A percentile compares a stretch with the other conserved stretches of the same genome.
Evolutionary conservation across 2,797 vertebrate genomes (phyloP).

Genomic region (Urocyon cinereoargenteus): DNA sequence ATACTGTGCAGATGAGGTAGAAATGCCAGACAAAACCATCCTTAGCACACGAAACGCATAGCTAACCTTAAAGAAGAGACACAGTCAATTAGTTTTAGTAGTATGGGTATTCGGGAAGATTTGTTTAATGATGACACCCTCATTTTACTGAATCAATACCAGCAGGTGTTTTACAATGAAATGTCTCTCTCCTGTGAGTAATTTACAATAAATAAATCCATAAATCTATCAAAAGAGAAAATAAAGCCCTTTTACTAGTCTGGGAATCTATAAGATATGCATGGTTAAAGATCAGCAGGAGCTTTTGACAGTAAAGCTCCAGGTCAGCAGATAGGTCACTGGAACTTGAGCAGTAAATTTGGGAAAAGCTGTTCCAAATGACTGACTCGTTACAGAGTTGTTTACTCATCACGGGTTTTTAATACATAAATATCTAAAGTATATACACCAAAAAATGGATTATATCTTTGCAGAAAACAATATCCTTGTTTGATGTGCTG

Average conservation of each 20-base stretch:
- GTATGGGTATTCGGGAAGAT: constrained; percentile 75
- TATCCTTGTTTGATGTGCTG: neutral
- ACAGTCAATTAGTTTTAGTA: constrained; percentile 82
- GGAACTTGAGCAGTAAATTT: constrained; percentile 87
- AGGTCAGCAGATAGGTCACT: constrained; percentile 91
- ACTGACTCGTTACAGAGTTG: constrained; percentile 83
- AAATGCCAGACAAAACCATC: constrained; percentile 25
- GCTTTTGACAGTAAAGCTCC: constrained; percentile 90
- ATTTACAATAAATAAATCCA: constrained; percentile 92
- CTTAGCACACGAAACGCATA: neutral
- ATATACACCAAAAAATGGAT: neutral
- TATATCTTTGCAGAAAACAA: neutral
- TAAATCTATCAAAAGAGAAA: constrained; percentile 88
- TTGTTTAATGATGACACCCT: constrained; percentile 84
- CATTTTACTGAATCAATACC: constrained; percentile 85
- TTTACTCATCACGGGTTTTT: constrained; percentile 79
- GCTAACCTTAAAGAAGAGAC: constrained; percentile 59
- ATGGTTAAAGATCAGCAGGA: constrained; percentile 90
- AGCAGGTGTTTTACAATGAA: constrained; percentile 88
- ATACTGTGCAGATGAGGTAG: neutral
- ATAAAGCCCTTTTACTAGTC: constrained; percentile 86
- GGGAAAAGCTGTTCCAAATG: constrained; percentile 76
- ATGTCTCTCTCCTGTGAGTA: constrained; percentile 88
- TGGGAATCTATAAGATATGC: constrained; percentile 88
- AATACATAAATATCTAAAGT: neutral